Evolutionary conservation across 2,113 vertebrate species (phyloP), one percentile per base, ranked within the genome.

Genomic region (Lasiurus borealis): DNA sequence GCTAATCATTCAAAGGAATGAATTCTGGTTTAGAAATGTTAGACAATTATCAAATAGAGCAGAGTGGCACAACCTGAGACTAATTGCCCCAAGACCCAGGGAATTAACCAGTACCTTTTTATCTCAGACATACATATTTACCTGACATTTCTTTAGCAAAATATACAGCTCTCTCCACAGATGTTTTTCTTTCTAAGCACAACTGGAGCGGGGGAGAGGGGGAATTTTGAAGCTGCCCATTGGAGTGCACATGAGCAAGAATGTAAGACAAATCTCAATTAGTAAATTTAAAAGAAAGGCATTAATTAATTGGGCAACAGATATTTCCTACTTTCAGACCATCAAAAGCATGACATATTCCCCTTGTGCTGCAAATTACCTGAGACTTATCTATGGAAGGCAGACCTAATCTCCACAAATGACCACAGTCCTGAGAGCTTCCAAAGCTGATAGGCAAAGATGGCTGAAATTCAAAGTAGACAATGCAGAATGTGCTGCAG

Each of bases 341-440:
- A 98, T 97, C 94, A 97, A 97, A 98, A 6, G 4, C 91, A 96
- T 91, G 96, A 96, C 52, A 93, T 96, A 97, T 84, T 84, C 1
- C 71, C 87, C 77, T 71, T 93, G 2, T 96, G 85, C 77, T 97
- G 97, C 94, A 97, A 94, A 97, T 97, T 98, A 98, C 96, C 96
- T 96, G 94, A 88, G 91, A 98, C 84, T 98, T 98, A 97, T 97
- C 97, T 98, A 31, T 89, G 76, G 77, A 98, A 98, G 96, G 96
- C 98, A 98, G 97, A 95, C 93, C 82, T 97, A 97, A 97, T 98
- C 71, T 34, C 93, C 98, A 97, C 90, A 98, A 98, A 98, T 84
- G 93, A 88, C 34, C 93, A 86, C 54, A 98, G 44, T 77, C 97
- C 93, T 88, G 31, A 88, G 95, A 95, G 85, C 95, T 97, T 97